phyloP scores from a whole-genome alignment of 2,797 vertebrate species.

The Sparus aurata region DNA sequence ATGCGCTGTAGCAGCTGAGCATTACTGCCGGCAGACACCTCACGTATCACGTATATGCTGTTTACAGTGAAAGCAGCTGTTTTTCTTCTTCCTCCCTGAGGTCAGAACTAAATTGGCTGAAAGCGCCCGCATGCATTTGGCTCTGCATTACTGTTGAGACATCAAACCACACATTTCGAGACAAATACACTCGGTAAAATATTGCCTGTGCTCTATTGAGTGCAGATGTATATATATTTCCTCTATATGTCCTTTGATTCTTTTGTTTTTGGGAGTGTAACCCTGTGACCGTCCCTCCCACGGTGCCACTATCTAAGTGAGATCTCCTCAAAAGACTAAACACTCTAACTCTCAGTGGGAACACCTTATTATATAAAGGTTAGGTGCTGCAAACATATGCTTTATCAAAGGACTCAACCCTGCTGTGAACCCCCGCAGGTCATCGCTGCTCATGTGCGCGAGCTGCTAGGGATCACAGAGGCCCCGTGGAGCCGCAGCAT shows the following conservation, averaged over 20 bases:
- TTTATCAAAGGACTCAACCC: slow-evolving; percentile 52
- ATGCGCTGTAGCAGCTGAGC: slow-evolving; percentile 24
- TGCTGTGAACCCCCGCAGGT: slow-evolving; percentile 85
- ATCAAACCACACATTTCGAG: slow-evolving; percentile 18
- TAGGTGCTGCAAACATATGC: slow-evolving; percentile 45
- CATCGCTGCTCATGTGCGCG: slow-evolving; percentile 85
- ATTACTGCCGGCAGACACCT: slow-evolving; percentile 42
- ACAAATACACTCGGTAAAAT: slow-evolving; percentile 11
- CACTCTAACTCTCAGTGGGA: slow-evolving; percentile 23
- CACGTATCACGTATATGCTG: slow-evolving; percentile 32
- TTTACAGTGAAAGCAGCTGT: slow-evolving; percentile 30
- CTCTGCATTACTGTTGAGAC: slow-evolving; percentile 19
- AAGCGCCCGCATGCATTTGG: slow-evolving; percentile 26
- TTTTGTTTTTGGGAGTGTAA: slow-evolving; percentile 16
- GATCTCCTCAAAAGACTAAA: slow-evolving; percentile 15
- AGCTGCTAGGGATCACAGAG: slow-evolving; percentile 88
- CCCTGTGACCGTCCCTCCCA: slow-evolving; percentile 1
- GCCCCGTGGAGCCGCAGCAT: slow-evolving; percentile 87
- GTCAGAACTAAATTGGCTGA: slow-evolving; percentile 53
- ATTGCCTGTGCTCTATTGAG: slow-evolving; percentile 12
- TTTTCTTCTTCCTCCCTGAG: slow-evolving; percentile 47
- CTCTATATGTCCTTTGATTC: slow-evolving; percentile 8
- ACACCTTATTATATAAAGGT: slow-evolving; percentile 45
- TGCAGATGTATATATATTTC: slow-evolving; percentile 20
- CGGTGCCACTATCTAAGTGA: slow-evolving; percentile 8